These are phyloP conservation scores for Eurytemora carolleeae DNA, from an alignment of 1,140 invertebrate species.

Conservation along the genomic window DNA sequence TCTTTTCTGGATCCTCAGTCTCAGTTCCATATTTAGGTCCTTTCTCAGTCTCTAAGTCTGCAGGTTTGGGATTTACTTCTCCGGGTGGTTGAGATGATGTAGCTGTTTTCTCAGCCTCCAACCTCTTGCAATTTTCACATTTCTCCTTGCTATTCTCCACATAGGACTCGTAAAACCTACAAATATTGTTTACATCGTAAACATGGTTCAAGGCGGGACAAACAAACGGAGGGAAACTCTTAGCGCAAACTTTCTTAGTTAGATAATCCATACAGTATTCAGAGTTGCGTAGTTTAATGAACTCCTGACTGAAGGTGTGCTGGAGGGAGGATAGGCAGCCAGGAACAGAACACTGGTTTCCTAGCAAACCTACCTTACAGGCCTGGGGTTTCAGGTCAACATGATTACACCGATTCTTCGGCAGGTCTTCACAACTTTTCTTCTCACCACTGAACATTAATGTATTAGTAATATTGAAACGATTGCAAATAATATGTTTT, in stretches of 20 bases:
- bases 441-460: too few species aligned
- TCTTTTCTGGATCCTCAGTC: too few species aligned
- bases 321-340: not conserved
- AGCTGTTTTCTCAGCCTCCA: too few species aligned
- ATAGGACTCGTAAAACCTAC: not conserved
- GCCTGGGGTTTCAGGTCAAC: not conserved
- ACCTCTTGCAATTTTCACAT: not conserved
- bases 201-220: not conserved
- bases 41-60: too few species aligned
- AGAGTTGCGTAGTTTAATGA: not conserved
- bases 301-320: too few species aligned
- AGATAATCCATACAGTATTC: not conserved
- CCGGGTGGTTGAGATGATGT: too few species aligned
- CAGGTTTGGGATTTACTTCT: too few species aligned
- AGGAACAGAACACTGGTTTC: not conserved
- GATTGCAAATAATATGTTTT: too few species aligned
- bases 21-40: too few species aligned
- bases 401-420: too few species aligned
- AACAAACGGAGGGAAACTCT: not conserved
- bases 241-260: not conserved
- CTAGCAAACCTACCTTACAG: not conserved
- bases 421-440: too few species aligned
- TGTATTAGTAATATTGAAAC: too few species aligned
- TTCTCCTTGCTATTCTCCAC: not conserved
- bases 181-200: not conserved